Percentiles rank a stretch among this genome's conserved stretches.
These are phyloP conservation scores for Diarsia brunnea DNA, from an alignment of 2,888 invertebrate genomes.

Conservation along the genomic window DNA sequence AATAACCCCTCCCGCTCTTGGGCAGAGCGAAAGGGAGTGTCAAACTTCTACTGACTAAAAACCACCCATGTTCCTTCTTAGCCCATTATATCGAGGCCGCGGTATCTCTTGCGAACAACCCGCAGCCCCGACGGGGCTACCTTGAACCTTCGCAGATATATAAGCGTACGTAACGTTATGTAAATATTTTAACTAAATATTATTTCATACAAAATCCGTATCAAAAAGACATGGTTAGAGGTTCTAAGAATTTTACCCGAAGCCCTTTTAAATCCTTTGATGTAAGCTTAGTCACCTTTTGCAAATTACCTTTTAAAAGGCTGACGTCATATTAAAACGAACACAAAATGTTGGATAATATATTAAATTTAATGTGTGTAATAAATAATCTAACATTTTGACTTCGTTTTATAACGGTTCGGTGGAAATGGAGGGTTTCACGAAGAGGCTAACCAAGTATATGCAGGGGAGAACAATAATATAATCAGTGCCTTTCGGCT, in stretches of 20 bases:
- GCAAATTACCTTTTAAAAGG: neutral
- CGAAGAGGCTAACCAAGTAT: neutral
- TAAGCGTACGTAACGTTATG: neutral
- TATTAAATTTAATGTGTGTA: too few relatives aligned
- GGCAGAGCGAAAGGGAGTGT: too few relatives aligned
- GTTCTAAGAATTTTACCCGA: neutral
- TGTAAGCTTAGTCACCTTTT: neutral
- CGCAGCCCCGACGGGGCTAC: too few relatives aligned
- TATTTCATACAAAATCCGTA: neutral
- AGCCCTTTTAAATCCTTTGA: slow-evolving; percentile 26
- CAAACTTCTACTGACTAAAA: too few relatives aligned
- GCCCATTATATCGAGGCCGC: too few relatives aligned
- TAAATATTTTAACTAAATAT: neutral
- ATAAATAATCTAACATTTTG: too few relatives aligned
- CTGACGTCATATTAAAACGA: neutral
- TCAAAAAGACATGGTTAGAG: neutral
- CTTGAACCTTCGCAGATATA: neutral
- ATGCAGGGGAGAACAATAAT: too few relatives aligned
- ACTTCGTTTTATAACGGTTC: too few relatives aligned
- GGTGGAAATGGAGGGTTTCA: neutral
- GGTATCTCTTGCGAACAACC: too few relatives aligned
- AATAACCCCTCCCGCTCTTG: too few relatives aligned
- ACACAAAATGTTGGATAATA: neutral
- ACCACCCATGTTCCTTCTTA: too few relatives aligned
- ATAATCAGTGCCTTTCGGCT: too few relatives aligned